Evolutionary conservation across 2,113 vertebrate genomes (phyloP).

Genomic region (Oceanodroma tethys): DNA sequence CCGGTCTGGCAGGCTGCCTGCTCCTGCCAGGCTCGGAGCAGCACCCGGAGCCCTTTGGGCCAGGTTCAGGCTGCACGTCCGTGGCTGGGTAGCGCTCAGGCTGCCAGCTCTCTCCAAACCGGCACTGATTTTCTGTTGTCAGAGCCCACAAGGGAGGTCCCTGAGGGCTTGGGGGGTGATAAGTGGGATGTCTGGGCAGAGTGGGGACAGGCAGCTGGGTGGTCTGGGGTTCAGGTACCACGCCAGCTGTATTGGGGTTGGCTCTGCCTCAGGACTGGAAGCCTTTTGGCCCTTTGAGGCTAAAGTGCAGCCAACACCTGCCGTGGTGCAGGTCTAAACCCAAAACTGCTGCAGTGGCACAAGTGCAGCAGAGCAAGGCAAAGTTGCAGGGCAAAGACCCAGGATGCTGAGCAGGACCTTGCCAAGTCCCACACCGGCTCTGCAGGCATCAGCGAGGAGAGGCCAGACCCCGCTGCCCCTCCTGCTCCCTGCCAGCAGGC

Average conservation of each 20-base stretch:
- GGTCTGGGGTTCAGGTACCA: neutral
- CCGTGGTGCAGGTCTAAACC: neutral
- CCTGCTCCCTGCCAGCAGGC: neutral
- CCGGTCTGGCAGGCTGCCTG: neutral
- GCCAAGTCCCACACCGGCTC: neutral
- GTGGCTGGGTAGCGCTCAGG: neutral
- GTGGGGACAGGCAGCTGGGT: neutral
- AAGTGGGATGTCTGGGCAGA: neutral
- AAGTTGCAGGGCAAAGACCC: neutral
- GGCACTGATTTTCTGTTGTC: neutral
- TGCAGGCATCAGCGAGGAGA: neutral
- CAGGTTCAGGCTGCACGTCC: neutral
- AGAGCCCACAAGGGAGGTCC: neutral
- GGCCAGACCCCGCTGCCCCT: neutral
- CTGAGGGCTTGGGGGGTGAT: neutral
- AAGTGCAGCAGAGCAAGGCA: neutral
- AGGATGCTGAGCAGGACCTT: neutral
- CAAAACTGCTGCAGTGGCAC: neutral
- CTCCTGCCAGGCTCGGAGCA: neutral
- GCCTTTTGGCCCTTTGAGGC: neutral
- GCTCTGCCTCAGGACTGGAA: neutral
- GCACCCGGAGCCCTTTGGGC: neutral
- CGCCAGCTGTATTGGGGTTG: accelerated
- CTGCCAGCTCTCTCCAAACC: neutral
- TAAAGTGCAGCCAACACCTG: neutral